Evolutionary conservation across 2,797 vertebrate species (phyloP).

Genomic region (Clarias pachynema): DNA sequence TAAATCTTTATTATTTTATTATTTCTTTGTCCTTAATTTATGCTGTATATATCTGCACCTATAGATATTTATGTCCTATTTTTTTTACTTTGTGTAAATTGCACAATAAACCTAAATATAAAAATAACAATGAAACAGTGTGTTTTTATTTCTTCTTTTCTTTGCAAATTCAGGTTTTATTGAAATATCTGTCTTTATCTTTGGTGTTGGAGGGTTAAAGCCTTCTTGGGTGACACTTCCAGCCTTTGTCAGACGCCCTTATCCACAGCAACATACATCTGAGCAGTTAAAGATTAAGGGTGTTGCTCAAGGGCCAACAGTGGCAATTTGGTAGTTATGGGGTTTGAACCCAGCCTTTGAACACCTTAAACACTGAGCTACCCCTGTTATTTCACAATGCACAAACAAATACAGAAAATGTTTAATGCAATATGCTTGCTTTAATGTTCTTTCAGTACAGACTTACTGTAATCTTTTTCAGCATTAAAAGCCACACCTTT

Average conservation of each 20-base stretch:
- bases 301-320: too few relatives aligned
- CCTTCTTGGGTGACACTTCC: not conserved
- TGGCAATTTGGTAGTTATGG: too few relatives aligned
- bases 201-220: conserved; percentile 29
- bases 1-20: conserved; percentile 47
- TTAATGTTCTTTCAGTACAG: not conserved
- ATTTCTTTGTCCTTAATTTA: conserved; percentile 61
- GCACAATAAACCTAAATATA: conserved; percentile 50
- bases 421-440: too few relatives aligned
- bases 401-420: not conserved
- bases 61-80: conserved; percentile 64
- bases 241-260: too few relatives aligned
- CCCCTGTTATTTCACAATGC: too few relatives aligned
- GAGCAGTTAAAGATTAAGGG: too few relatives aligned
- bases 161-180: not conserved
- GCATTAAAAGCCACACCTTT: not conserved
- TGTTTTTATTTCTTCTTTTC: not conserved
- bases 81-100: conserved; percentile 58
- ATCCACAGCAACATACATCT: too few relatives aligned
- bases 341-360: too few relatives aligned
- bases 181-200: conserved; percentile 9
- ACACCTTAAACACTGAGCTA: too few relatives aligned
- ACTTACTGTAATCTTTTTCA: not conserved
- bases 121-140: conserved; percentile 34
- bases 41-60: conserved; percentile 53